Conservation (phyloP, 2,888 invertebrate genomes). For the Drosophila heteroneura region DNA sequence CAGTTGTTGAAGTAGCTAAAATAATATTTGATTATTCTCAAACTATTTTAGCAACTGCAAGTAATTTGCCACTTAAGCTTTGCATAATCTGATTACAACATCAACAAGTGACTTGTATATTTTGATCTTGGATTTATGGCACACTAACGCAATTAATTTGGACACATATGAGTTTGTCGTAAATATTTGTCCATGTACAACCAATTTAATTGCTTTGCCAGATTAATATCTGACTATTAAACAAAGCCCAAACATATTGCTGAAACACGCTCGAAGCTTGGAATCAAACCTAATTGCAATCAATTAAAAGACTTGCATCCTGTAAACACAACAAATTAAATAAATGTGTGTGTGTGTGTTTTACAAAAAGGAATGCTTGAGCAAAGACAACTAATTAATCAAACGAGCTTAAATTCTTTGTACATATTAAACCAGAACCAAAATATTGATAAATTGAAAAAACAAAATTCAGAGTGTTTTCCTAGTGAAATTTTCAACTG, state of each 20-base stretch:
- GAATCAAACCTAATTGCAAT: conserved; percentile 36
- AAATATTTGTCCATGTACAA: conserved; percentile 20
- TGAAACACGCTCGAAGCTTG: conserved; percentile 13
- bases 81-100: conserved; percentile 2
- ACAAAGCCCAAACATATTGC: conserved; percentile 34
- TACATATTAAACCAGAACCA: not conserved
- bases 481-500: conserved; percentile 6
- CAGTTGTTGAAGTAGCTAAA: not conserved
- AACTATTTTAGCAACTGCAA: not conserved
- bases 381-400: conserved; percentile 4
- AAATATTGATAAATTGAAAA: not conserved
- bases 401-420: not conserved
- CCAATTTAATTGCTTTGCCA: conserved; percentile 59
- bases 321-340: not conserved
- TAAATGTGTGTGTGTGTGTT: not conserved
- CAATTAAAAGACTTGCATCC: conserved; percentile 42
- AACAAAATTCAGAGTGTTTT: conserved; percentile 38
- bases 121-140: conserved; percentile 26
- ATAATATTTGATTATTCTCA: not conserved
- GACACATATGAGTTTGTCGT: conserved; percentile 12
- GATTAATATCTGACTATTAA: conserved; percentile 51
- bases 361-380: conserved; percentile 3
- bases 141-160: conserved; percentile 35
- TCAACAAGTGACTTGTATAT: conserved; percentile 4
- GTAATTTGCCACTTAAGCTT: conserved; percentile 3